A percentile compares a stretch with the other conserved stretches of the same genome.
phyloP scores from a whole-genome alignment of 2,888 invertebrate species.

The Sylvicola fuscatus region DNA sequence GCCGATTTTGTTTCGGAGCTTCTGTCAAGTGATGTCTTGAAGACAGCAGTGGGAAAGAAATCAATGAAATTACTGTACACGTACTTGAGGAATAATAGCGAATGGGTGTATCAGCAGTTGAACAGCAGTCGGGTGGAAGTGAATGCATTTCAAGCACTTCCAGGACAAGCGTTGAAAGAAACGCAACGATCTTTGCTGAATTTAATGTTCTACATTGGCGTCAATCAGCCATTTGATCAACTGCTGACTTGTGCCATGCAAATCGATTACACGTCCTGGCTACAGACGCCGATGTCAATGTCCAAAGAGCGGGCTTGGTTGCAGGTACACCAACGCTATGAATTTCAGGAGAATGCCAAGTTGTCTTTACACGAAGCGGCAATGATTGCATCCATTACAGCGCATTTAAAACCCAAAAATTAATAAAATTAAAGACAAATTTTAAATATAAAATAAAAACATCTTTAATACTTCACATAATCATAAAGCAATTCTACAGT shows the following conservation, averaged over 20 bases:
- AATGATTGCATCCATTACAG: constrained; percentile 25
- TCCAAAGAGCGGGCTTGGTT: constrained; percentile 25
- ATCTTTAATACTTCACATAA: too few species aligned
- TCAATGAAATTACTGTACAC: constrained; percentile 41
- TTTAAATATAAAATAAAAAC: too few species aligned
- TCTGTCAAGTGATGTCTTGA: constrained; percentile 40
- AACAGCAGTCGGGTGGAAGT: constrained; percentile 22
- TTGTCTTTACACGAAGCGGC: constrained; percentile 24
- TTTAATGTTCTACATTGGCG: constrained; percentile 62
- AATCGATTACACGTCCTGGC: constrained; percentile 26
- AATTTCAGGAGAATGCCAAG: constrained; percentile 24
- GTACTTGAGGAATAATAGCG: constrained; percentile 45
- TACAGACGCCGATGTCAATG: constrained; percentile 26
- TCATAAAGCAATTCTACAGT: too few species aligned
- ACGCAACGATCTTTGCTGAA: constrained; percentile 35
- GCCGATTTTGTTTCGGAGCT: constrained; percentile 29
- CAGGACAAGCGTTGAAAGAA: constrained; percentile 22
- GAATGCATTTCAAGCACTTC: constrained; percentile 18
- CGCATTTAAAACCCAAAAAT: constrained; percentile 15
- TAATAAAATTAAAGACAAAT: too few species aligned
- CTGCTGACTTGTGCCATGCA: constrained; percentile 25
- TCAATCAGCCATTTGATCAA: constrained; percentile 45
- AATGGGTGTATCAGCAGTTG: constrained; percentile 42
- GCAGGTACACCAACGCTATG: constrained; percentile 25
- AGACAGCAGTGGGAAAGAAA: constrained; percentile 34